A percentile compares a stretch with the other conserved stretches of the same genome.
phyloP scores from a whole-genome alignment of 2,797 vertebrate species.

The Anabacerthia variegaticeps region DNA sequence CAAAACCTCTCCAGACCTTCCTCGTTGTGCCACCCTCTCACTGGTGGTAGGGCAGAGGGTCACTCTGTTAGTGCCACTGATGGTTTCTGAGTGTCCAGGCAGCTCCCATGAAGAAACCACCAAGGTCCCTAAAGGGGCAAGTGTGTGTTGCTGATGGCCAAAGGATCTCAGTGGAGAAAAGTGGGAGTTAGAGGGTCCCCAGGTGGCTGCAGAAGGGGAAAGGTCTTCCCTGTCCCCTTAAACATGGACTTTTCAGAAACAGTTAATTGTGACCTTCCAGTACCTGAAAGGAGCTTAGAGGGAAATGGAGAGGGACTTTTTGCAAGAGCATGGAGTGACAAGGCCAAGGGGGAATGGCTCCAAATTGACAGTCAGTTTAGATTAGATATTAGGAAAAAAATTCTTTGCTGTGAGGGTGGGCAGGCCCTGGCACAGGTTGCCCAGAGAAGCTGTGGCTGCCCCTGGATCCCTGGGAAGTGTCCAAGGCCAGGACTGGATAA shows the following conservation, averaged over 20 bases:
- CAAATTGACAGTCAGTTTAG: neutral
- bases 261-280: neutral
- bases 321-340: neutral
- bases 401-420: neutral
- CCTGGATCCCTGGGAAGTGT: neutral
- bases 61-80: neutral
- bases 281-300: neutral
- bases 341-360: neutral
- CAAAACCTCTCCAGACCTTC: neutral
- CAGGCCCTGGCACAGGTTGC: neutral
- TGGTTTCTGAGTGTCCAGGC: neutral
- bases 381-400: neutral
- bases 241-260: neutral
- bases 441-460: neutral
- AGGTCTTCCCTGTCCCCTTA: neutral
- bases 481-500: neutral
- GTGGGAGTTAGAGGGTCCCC: neutral
- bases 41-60: neutral
- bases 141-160: too few species aligned
- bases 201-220: neutral
- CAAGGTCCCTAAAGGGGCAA: neutral
- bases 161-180: neutral
- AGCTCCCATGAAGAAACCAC: neutral
- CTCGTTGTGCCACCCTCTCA: neutral
- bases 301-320: neutral